Evolutionary conservation across 2,797 vertebrate genomes (phyloP), one percentile per base, ranked within the genome.

Genomic region (Fistularia tabacaria): DNA sequence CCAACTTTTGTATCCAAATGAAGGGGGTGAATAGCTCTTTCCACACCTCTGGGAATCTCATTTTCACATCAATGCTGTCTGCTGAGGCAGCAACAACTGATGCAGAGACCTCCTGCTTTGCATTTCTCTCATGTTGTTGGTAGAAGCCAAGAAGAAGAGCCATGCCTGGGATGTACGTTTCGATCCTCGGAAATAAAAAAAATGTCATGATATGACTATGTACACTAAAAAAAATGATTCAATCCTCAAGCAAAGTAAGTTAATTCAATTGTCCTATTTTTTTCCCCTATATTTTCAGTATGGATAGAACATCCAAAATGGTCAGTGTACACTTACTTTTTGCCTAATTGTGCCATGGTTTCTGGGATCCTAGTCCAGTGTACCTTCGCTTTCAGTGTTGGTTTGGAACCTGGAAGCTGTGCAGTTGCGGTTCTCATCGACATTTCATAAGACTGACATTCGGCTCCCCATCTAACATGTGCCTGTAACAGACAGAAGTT

Each of bases 361-460:
- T 73, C 81, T 50, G 91, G 88, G 49, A 91, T 66, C 13, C 5
- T 69, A 47, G 38, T 67, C 90, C 90, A 92, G 49, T 82, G 66
- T 1, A 89, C 59, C 51, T 76, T 87, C 59, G 79, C 75, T 50
- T 59, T 77, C 7, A 92, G 3, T 0, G 70, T 64, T 44, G 83
- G 79, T 46, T 62, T 86, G 54, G 82, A 66, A 50, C 73, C 78
- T 39, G 74, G 66, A 42, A 69, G 36, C 46, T 62, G 58, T 13
- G 56, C 51, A n/a, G 70, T 59, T n/a, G 65, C 65, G 10, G 80
- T 72, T 44, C n/a, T 76, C 71, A 90, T 11, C 43, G 73, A 80
- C 49, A 91, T 66, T 50, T 87, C 81, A 67, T 91, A 91, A 36
- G 85, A 41, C 71, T 92, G 89, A 74, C 90, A 91, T 70, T 92